phyloP scores from a whole-genome alignment of 1,140 invertebrate species.

The Epicauta chinensis region DNA sequence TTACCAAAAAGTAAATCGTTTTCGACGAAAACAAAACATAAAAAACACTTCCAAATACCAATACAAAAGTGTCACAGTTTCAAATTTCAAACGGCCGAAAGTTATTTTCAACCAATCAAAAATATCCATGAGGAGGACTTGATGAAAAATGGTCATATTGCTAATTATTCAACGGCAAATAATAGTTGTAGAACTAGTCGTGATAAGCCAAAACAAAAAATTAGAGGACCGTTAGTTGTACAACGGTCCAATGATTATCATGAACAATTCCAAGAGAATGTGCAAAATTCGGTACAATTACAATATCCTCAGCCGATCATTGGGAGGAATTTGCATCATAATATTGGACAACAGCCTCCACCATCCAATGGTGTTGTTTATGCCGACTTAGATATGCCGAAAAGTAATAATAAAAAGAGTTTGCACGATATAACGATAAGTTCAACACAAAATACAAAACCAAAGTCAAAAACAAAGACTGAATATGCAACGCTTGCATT shows the following conservation, averaged over 20 bases:
- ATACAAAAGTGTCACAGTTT: constrained; percentile 63
- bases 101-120: constrained; percentile 57
- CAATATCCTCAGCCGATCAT: constrained; percentile 40
- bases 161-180: constrained; percentile 36
- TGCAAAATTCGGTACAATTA: constrained; percentile 38
- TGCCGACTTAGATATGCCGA: constrained; percentile 40
- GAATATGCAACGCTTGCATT: constrained; percentile 73
- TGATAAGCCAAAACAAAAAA: constrained; percentile 36
- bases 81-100: constrained; percentile 57
- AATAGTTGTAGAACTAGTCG: constrained; percentile 27
- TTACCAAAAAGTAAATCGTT: constrained; percentile 40
- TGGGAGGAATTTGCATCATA: constrained; percentile 16
- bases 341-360: background rate
- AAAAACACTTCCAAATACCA: constrained; percentile 55
- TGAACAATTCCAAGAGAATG: constrained; percentile 39
- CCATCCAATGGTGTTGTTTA: constrained; percentile 42
- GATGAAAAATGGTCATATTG: constrained; percentile 45
- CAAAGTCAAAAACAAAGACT: constrained; percentile 45
- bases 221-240: constrained; percentile 36
- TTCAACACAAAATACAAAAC: constrained; percentile 21
- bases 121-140: constrained; percentile 49
- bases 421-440: constrained; percentile 21
- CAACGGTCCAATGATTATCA: constrained; percentile 35
- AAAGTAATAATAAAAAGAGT: constrained; percentile 22
- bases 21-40: constrained; percentile 43